phyloP scores from a whole-genome alignment of 2,797 vertebrate genomes.

The Cottoperca gobio region DNA sequence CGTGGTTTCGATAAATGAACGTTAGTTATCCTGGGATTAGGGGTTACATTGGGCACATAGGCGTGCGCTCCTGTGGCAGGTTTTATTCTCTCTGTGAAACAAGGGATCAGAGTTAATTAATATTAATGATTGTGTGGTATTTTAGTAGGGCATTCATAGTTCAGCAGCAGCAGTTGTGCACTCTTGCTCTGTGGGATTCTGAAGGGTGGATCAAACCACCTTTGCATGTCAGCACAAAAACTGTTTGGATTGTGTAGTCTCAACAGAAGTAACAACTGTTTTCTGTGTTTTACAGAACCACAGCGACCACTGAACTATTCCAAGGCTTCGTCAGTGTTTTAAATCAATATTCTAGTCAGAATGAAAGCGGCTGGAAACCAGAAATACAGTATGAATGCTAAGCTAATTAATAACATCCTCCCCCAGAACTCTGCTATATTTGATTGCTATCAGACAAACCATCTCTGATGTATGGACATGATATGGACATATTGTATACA shows the following conservation, averaged over 20 bases:
- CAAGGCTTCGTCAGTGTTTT: neutral
- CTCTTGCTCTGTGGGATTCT: no score
- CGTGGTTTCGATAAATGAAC: no score
- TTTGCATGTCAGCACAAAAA: neutral
- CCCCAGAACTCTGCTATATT: neutral
- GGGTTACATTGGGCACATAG: no score
- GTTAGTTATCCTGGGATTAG: no score
- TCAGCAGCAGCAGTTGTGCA: no score
- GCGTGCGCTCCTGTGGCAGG: no score
- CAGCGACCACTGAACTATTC: neutral
- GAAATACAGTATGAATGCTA: neutral
- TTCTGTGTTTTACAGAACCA: slow-evolving; percentile 1
- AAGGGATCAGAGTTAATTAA: no score
- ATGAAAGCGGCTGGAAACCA: neutral
- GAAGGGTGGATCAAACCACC: neutral
- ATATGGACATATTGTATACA: slow-evolving; percentile 10
- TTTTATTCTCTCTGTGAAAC: no score
- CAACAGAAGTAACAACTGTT: neutral
- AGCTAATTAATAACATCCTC: neutral
- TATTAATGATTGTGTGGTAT: no score
- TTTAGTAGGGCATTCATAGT: no score
- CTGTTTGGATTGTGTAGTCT: neutral
- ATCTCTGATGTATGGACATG: neutral
- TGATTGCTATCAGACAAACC: neutral
- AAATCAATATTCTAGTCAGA: neutral